phyloP scores from a whole-genome alignment of 2,113 vertebrate species.

The Takifugu flavidus region DNA sequence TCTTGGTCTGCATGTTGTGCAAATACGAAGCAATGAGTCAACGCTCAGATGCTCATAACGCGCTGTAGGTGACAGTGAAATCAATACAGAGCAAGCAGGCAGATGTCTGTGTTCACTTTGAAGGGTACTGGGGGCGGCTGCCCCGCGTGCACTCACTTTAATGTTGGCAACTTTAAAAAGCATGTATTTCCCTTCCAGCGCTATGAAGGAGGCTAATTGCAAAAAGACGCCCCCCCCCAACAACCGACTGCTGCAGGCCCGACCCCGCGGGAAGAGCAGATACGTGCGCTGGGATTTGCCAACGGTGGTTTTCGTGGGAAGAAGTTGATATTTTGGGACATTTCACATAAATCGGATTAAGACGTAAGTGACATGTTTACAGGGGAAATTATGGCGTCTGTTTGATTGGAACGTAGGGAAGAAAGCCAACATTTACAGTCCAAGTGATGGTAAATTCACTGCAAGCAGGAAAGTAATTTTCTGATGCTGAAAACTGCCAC shows the following conservation, averaged over 20 bases:
- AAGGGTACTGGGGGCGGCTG: slow-evolving; percentile 20
- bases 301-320: slow-evolving; percentile 49
- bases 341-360: slow-evolving; percentile 61
- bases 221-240: slow-evolving; percentile 30
- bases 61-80: slow-evolving; percentile 23
- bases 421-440: slow-evolving; percentile 5
- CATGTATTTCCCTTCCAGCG: slow-evolving; percentile 37
- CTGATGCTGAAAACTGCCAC: no score
- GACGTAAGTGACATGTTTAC: slow-evolving; percentile 61
- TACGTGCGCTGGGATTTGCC: slow-evolving; percentile 24
- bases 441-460: no score
- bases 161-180: slow-evolving; percentile 45
- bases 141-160: slow-evolving; percentile 29
- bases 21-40: slow-evolving; percentile 37
- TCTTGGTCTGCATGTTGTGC: slow-evolving; percentile 35
- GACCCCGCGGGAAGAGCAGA: slow-evolving; percentile 34
- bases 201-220: slow-evolving; percentile 39
- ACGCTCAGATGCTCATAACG: slow-evolving; percentile 23
- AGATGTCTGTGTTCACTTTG: slow-evolving; percentile 36
- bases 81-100: slow-evolving; percentile 17
- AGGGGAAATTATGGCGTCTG: slow-evolving; percentile 63
- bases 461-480: no score
- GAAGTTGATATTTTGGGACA: slow-evolving; percentile 62
- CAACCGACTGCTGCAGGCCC: slow-evolving; percentile 24
- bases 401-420: slow-evolving; percentile 47